Conservation (phyloP, 2,113 vertebrate genomes). For the Clupea harengus region DNA sequence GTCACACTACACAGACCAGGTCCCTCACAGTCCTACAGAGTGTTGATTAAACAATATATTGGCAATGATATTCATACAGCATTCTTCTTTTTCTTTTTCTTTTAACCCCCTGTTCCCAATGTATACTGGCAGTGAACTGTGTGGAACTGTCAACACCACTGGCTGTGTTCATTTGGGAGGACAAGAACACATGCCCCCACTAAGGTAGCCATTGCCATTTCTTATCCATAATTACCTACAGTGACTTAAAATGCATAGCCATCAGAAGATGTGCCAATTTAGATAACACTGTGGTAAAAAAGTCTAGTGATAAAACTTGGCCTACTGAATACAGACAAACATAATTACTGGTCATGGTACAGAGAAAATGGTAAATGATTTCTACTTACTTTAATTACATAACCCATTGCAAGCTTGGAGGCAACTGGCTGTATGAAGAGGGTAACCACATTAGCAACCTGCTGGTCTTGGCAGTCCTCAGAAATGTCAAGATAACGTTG, state of each 20-base stretch:
- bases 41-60: no score
- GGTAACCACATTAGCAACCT: neutral
- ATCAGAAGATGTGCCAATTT: neutral
- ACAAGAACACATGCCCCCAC: neutral
- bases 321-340: neutral
- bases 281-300: neutral
- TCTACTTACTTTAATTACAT: neutral
- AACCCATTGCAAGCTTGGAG: no score
- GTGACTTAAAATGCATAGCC: neutral
- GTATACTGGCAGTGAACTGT: neutral
- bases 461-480: constrained; percentile 6
- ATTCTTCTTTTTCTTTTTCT: no score
- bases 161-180: neutral
- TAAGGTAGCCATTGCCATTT: neutral
- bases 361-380: neutral
- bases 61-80: no score
- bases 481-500: neutral
- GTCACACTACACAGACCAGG: neutral
- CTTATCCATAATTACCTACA: neutral
- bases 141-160: neutral
- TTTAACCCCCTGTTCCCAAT: neutral
- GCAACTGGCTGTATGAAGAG: neutral
- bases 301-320: neutral
- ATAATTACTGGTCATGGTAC: neutral
- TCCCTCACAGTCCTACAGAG: neutral